Evolutionary conservation across 2,888 invertebrate genomes (phyloP).

Genomic region (Drosophila kanekoi): DNA sequence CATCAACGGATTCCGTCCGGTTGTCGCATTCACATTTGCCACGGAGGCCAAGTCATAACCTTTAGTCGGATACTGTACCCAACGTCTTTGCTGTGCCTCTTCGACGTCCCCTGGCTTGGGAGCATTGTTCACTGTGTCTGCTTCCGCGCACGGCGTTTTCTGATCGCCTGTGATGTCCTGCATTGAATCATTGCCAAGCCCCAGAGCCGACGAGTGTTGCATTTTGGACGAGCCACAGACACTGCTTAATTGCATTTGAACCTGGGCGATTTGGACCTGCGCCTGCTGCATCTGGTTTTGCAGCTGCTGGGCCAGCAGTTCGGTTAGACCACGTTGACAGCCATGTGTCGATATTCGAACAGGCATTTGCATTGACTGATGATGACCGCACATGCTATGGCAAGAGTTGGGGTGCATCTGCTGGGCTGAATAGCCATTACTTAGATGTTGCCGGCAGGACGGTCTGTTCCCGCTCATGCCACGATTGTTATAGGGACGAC

Average conservation of each 20-base stretch:
- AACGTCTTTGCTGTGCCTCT: no score
- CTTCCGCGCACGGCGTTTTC: neutral
- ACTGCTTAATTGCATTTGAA: slow-evolving; percentile 50
- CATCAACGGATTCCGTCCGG: neutral
- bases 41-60: neutral
- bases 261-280: slow-evolving; percentile 60
- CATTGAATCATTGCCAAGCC: neutral
- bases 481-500: neutral
- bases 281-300: slow-evolving; percentile 59
- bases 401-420: neutral
- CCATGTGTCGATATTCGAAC: neutral
- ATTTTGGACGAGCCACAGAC: slow-evolving; percentile 24
- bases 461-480: neutral
- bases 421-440: neutral
- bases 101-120: neutral
- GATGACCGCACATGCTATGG: neutral
- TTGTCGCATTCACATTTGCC: neutral
- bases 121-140: neutral
- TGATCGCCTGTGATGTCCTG: neutral
- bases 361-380: neutral
- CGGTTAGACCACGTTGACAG: slow-evolving; percentile 37
- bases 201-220: slow-evolving; percentile 2
- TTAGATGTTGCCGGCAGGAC: neutral
- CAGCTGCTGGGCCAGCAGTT: slow-evolving; percentile 60
- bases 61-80: neutral